Evolutionary conservation across 1,140 invertebrate genomes (phyloP).

Genomic region (Hylyphantes graminicola): DNA sequence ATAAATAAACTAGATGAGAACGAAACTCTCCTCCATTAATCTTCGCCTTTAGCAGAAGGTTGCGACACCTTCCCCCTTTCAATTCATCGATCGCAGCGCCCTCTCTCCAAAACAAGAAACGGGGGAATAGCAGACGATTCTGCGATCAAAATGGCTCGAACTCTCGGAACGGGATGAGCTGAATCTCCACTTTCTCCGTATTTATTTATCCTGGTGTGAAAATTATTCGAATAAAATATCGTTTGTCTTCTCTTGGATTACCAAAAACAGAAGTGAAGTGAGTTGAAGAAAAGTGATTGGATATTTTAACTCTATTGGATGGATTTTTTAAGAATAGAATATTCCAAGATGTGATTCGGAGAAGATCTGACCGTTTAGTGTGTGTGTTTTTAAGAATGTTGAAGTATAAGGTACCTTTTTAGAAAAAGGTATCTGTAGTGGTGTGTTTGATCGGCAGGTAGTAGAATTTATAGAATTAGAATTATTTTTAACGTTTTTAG

Average conservation of each 20-base stretch:
- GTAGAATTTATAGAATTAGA: too few relatives aligned
- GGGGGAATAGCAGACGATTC: neutral
- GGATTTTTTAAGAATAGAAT: too few relatives aligned
- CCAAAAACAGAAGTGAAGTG: neutral
- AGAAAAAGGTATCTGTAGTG: neutral
- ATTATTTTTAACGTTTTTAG: too few relatives aligned
- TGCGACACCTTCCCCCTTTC: conserved; percentile 20
- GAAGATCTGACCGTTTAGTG: neutral
- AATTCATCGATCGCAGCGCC: conserved; percentile 31
- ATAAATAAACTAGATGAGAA: neutral
- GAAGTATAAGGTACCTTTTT: neutral
- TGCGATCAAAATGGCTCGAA: conserved; percentile 53
- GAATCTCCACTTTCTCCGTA: neutral
- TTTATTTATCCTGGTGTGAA: conserved; percentile 1
- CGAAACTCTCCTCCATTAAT: neutral
- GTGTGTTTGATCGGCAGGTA: too few relatives aligned
- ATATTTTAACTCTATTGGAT: neutral
- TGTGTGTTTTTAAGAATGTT: neutral
- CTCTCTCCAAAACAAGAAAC: conserved; percentile 21
- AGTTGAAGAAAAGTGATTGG: neutral
- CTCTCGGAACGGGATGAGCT: conserved; percentile 33
- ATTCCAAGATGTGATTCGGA: neutral
- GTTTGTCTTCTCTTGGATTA: neutral
- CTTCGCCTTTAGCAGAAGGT: conserved; percentile 17
- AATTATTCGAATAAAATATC: neutral